These are phyloP conservation scores for Drosophila anomalipes DNA, from an alignment of 2,888 invertebrate genomes.

Conservation along the genomic window DNA sequence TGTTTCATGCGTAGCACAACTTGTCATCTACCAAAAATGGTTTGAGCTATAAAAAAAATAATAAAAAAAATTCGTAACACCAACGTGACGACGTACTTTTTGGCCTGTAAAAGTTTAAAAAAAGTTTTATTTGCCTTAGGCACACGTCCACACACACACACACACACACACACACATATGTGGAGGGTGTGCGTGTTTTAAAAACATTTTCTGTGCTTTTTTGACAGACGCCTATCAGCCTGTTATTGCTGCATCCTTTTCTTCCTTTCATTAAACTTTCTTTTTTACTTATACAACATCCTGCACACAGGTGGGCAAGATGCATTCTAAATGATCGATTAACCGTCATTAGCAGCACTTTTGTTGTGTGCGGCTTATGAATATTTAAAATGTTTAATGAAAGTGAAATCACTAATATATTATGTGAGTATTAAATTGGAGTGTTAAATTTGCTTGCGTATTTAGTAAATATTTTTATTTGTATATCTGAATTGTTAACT, in stretches of 20 bases:
- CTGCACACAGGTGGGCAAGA: background rate
- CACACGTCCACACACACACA: slow-evolving; percentile 15
- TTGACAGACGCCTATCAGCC: slow-evolving; percentile 53
- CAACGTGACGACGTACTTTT: slow-evolving; percentile 26
- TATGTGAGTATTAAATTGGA: background rate
- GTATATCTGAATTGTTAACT: background rate
- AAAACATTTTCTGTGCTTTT: slow-evolving; percentile 24
- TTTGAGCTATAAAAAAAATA: slow-evolving; percentile 35
- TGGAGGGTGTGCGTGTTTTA: background rate
- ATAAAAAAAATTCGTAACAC: slow-evolving; percentile 9
- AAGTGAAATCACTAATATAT: background rate
- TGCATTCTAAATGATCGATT: slow-evolving; percentile 13
- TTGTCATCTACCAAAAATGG: slow-evolving; percentile 72
- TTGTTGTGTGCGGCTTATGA: background rate
- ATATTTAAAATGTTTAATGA: background rate
- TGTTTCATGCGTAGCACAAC: slow-evolving; percentile 56
- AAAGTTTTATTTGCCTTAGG: slow-evolving; percentile 50
- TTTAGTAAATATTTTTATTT: background rate
- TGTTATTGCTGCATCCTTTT: slow-evolving; percentile 24
- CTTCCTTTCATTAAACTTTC: slow-evolving; percentile 8
- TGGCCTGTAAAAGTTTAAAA: slow-evolving; percentile 31
- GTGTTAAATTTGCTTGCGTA: background rate
- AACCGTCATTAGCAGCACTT: slow-evolving; percentile 8
- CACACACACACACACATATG: background rate
- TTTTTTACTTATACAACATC: background rate